phyloP scores from a whole-genome alignment of 2,113 vertebrate species.

The Rhinolophus ferrumequinum region DNA sequence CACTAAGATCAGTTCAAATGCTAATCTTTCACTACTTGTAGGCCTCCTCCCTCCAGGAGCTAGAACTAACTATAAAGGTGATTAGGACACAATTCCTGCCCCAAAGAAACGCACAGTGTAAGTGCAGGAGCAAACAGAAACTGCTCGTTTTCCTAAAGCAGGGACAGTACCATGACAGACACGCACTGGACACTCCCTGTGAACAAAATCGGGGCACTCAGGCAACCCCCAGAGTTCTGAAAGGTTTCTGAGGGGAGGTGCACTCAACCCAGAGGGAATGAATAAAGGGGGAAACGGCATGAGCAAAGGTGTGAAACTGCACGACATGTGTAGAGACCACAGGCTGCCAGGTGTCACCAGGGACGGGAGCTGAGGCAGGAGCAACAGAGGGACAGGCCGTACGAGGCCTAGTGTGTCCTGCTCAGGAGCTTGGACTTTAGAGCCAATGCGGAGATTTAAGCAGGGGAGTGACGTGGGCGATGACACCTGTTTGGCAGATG shows the following conservation, averaged over 20 bases:
- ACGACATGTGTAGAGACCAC: neutral
- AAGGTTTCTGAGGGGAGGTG: conserved; percentile 24
- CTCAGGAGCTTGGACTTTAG: neutral
- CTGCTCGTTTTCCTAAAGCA: neutral
- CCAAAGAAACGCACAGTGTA: neutral
- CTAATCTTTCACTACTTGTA: neutral
- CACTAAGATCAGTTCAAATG: conserved; percentile 9
- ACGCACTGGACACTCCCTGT: neutral
- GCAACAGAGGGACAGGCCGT: neutral
- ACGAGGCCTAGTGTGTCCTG: neutral
- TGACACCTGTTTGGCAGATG: neutral
- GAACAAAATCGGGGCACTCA: neutral
- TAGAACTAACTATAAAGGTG: neutral
- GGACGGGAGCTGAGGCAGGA: neutral
- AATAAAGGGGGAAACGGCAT: neutral
- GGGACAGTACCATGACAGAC: neutral
- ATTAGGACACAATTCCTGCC: neutral
- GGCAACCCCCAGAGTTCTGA: neutral
- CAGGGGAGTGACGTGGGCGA: neutral
- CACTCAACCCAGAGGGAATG: neutral
- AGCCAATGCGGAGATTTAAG: neutral
- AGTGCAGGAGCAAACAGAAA: neutral
- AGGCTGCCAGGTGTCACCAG: neutral
- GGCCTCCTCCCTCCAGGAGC: neutral
- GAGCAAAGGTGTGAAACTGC: conserved; percentile 11